These are phyloP conservation scores for Bufotes viridis DNA, from an alignment of 2,797 vertebrate genomes.

Conservation along the genomic window DNA sequence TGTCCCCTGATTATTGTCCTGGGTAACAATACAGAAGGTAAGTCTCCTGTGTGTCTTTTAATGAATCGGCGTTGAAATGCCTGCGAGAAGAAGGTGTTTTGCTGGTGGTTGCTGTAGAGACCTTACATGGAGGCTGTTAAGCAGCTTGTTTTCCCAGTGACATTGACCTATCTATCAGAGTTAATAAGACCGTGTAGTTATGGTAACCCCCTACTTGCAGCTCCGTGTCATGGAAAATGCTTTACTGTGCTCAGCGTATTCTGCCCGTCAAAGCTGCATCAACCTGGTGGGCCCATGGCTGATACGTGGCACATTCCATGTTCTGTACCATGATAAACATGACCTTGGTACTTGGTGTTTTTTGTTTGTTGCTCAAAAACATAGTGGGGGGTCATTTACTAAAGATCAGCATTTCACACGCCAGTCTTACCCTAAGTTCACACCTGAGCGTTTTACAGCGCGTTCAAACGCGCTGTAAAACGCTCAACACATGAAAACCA, in stretches of 20 bases:
- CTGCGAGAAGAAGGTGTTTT: neutral
- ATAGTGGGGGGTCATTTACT: no score
- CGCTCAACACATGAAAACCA: no score
- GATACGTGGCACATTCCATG: neutral
- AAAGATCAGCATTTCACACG: no score
- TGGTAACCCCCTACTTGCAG: slow-evolving; percentile 41
- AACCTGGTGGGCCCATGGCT: neutral
- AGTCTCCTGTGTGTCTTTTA: neutral
- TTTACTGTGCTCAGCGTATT: slow-evolving; percentile 4
- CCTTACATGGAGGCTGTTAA: slow-evolving; percentile 24
- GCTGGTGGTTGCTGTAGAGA: neutral
- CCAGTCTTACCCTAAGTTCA: no score
- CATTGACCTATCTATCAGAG: slow-evolving; percentile 30
- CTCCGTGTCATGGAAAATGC: slow-evolving; percentile 27
- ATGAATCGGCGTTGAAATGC: neutral
- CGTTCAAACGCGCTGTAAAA: no score
- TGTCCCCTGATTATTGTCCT: neutral
- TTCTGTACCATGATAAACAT: neutral
- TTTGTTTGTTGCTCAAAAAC: neutral
- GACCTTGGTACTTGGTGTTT: neutral
- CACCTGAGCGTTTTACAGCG: no score
- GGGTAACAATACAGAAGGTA: neutral
- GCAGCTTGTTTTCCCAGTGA: slow-evolving; percentile 36
- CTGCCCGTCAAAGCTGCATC: neutral
- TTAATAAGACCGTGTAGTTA: slow-evolving; percentile 48